Conservation (phyloP, 2,797 vertebrate species). For the Phrynocephalus guinanensis region DNA sequence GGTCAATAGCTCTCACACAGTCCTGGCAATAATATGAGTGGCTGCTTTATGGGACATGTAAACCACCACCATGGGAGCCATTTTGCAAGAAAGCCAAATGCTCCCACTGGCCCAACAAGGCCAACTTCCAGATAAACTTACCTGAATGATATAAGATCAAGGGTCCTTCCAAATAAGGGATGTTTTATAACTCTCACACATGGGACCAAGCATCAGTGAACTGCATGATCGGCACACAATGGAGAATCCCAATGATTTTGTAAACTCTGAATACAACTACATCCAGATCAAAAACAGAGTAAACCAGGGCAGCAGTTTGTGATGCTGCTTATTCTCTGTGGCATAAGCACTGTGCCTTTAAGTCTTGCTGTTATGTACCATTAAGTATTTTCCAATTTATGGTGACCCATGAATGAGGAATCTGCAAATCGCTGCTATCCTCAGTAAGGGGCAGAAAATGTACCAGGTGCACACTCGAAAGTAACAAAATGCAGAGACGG, state of each 20-base stretch:
- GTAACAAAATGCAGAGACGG: no score
- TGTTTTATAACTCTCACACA: neutral
- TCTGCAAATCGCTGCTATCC: no score
- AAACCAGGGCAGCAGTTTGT: no score
- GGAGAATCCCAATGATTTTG: neutral
- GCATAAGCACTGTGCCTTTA: no score
- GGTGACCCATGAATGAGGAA: no score
- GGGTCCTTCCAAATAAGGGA: neutral
- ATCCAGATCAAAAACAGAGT: no score
- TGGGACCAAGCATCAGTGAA: neutral
- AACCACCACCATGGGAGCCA: neutral
- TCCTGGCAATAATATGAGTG: neutral
- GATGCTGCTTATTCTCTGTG: no score
- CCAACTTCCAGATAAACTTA: no score
- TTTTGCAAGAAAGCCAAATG: neutral
- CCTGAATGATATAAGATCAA: neutral
- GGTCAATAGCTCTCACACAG: neutral
- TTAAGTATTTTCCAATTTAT: no score
- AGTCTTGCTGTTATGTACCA: no score
- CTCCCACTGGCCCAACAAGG: neutral
- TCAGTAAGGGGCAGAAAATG: no score
- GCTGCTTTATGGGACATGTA: neutral
- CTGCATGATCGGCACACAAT: neutral
- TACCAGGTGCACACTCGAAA: no score
- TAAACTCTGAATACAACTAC: neutral